Evolutionary conservation across 2,113 vertebrate genomes (phyloP), one percentile per base, ranked within the genome.

Genomic region (Arothron firmamentum): DNA sequence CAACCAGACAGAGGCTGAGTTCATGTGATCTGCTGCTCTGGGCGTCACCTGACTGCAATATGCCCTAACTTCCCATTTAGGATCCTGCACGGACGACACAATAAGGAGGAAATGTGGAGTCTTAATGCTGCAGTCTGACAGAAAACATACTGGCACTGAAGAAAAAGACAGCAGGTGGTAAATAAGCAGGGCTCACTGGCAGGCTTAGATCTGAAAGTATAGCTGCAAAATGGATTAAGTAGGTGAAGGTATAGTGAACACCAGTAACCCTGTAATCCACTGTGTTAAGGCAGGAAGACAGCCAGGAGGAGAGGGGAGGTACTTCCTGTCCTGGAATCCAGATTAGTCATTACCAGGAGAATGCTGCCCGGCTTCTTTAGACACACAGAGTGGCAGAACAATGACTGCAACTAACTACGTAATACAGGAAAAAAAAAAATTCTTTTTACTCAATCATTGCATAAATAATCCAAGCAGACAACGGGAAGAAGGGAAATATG

Each of bases 221-320:
- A 56, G 72, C 75, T 60, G 64, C 31, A 67, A 75, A 76, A 48
- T 70, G 67, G 79, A 85, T 84, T 87, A 84, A 62, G 59, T 50
- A 55, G 52, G 62, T 63, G 72, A 75, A 62, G 79, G 72, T 67
- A 56, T 62, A 59, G 66, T 75, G 66, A 65, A 75, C 79, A 74
- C n/a, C 57, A 79, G 74, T 70, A 73, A 77, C 81, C 77, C 74
- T 79, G 70, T 79, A 76, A 85, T 85, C 82, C 78, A 75, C 56
- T 3, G 14, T 58, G 52, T 59, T 72, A 41, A 54, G 74, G 70
- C 62, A 80, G 75, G 75, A 85, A 70, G 70, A 48, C 52, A 66
- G 55, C 45, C 25, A 1, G 50, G 59, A 25, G 31, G 51, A 70
- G 48, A 55, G 56, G 52, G 43, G 56, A 45, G 31, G 11, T 28